These are phyloP conservation scores for Diplolepis rosae DNA, from an alignment of 2,888 invertebrate genomes.

Conservation along the genomic window DNA sequence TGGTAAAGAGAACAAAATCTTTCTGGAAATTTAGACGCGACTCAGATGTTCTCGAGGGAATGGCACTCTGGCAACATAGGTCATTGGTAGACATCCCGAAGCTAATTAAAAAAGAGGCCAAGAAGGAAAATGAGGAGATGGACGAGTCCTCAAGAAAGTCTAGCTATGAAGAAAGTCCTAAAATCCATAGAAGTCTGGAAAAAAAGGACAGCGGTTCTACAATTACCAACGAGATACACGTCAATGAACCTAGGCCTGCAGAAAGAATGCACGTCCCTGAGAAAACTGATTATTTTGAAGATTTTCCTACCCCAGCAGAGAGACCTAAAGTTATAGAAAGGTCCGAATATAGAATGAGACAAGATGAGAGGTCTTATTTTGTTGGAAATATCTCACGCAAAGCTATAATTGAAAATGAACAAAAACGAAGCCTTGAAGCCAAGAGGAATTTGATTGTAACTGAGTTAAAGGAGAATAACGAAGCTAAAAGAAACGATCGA, in stretches of 20 bases:
- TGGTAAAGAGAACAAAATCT: constrained; percentile 87
- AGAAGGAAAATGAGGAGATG: constrained; percentile 71
- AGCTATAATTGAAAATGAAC: constrained; percentile 71
- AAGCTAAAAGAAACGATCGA: constrained; percentile 64
- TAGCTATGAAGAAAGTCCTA: constrained; percentile 52
- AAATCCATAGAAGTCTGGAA: constrained; percentile 51
- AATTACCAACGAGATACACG: constrained; percentile 62
- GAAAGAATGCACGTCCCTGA: constrained; percentile 68
- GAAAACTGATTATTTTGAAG: constrained; percentile 65
- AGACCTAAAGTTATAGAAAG: constrained; percentile 64
- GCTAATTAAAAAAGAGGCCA: constrained; percentile 76
- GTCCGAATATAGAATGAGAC: constrained; percentile 61
- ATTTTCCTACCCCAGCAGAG: constrained; percentile 70
- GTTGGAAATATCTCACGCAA: constrained; percentile 70
- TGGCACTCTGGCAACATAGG: constrained; percentile 90
- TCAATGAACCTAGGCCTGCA: constrained; percentile 68
- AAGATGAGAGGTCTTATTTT: constrained; percentile 66
- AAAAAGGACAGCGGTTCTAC: constrained; percentile 65
- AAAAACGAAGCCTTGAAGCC: constrained; percentile 69
- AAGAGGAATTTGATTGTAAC: constrained; percentile 70
- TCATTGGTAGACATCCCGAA: constrained; percentile 85
- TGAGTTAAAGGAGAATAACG: constrained; percentile 69
- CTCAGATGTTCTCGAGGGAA: constrained; percentile 87
- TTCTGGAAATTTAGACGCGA: constrained; percentile 88
- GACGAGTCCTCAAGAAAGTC: constrained; percentile 53